Evolutionary conservation across 2,888 invertebrate genomes (phyloP), one percentile per base, ranked within the genome.

Genomic region (Argyresthia goedartella): DNA sequence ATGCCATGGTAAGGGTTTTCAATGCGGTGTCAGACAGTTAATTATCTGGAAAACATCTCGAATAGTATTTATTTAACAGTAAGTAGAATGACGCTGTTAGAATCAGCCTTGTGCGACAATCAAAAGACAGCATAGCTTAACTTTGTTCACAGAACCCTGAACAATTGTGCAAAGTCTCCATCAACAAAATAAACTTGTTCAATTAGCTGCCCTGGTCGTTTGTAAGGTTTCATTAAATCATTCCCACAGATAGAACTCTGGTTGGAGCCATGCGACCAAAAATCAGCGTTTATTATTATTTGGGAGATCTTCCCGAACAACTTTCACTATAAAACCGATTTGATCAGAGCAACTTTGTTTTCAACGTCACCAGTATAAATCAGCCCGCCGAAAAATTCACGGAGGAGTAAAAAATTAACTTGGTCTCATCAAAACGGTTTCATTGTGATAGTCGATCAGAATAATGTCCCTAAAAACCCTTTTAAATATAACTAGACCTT

Each of bases 181-280:
- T 15, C 36, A 48, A 35, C 34, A 47, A 47, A n/a, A 47, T 47
- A 36, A 48, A 48, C 36, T 36, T 48, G 36, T 15, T 48, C 48
- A 48, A 48, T 48, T 48, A 48, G 35, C 36, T 15, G 25, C 35
- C 10, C 14, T 1, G 10, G 11, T 14, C 48, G 36, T 48, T 48
- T 48, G 39, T 48, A 36, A 36, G 48, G 48, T 13, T 48, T 48
- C 48, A 11, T 48, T 14, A 48, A 48, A 36, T 48, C 36, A 48
- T 15, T 48, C 36, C 36, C 36, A 13, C 7, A 14, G 14, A 44
- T 44, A 44, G 4, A 44, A 44, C 44, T 44, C 25, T 25, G 25
- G 6, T 25, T 25, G 25, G 2, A 25, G 25, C 25, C 6, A 25
- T 25, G 25, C 2, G 25, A 25, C 2, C 25, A 25, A 6, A 25